Conservation (phyloP, 2,888 invertebrate genomes). For the Ecliptopera silaceata region DNA sequence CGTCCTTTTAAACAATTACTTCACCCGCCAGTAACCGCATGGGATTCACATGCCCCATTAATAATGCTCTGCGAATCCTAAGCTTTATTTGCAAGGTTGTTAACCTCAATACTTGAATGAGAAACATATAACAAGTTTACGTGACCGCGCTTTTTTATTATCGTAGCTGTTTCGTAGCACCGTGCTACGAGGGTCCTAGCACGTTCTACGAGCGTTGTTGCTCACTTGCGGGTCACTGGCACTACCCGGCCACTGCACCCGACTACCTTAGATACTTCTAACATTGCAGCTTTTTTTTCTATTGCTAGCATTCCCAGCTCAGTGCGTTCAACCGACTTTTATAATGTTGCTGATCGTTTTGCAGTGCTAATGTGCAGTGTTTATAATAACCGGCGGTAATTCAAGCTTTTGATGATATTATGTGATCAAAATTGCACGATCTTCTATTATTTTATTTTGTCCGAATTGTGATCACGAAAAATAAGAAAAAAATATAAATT, state of each 20-base stretch:
- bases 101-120: slow-evolving; percentile 26
- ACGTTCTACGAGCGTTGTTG: slow-evolving; percentile 45
- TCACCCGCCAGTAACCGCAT: slow-evolving; percentile 15
- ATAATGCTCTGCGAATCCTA: slow-evolving; percentile 20
- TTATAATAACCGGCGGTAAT: slow-evolving; percentile 26
- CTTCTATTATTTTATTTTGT: too few relatives aligned
- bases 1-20: slow-evolving; percentile 10
- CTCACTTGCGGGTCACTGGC: slow-evolving; percentile 74
- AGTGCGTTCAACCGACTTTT: slow-evolving; percentile 54
- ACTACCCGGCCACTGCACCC: slow-evolving; percentile 78
- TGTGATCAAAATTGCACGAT: background rate
- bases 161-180: slow-evolving; percentile 64
- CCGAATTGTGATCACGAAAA: too few relatives aligned
- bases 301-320: slow-evolving; percentile 72
- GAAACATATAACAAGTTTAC: slow-evolving; percentile 24
- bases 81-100: slow-evolving; percentile 28
- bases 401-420: slow-evolving; percentile 11
- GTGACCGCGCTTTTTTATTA: slow-evolving; percentile 37
- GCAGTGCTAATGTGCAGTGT: slow-evolving; percentile 25
- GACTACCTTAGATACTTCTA: slow-evolving; percentile 79
- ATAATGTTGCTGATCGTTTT: slow-evolving; percentile 41
- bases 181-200: slow-evolving; percentile 57
- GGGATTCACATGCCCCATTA: slow-evolving; percentile 20
- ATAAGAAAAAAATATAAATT: too few relatives aligned
- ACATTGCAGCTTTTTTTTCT: slow-evolving; percentile 77